phyloP scores from a whole-genome alignment of 2,797 vertebrate species.

The Coranthus polyacanthus region DNA sequence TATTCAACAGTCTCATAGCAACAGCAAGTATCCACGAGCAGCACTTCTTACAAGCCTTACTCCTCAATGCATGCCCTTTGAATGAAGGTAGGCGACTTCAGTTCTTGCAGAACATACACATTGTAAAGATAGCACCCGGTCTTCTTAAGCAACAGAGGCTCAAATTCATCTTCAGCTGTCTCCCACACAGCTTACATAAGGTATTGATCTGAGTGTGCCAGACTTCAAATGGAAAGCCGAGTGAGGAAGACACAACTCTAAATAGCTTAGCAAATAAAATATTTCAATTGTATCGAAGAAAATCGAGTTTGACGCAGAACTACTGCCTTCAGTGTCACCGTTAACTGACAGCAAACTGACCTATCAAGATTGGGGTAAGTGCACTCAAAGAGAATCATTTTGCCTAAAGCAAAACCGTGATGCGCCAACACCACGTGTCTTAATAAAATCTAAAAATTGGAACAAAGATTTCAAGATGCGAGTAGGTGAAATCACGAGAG shows the following conservation, averaged over 20 bases:
- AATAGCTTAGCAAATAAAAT: conserved; percentile 46
- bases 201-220: conserved; percentile 69
- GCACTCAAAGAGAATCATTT: not conserved
- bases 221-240: conserved; percentile 66
- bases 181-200: conserved; percentile 80
- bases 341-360: conserved; percentile 12
- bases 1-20: conserved; percentile 75
- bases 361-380: too few relatives aligned
- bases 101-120: conserved; percentile 51
- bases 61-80: conserved; percentile 51
- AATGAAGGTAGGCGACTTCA: conserved; percentile 68
- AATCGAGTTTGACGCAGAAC: conserved; percentile 12
- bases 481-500: not conserved
- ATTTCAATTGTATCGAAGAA: conserved; percentile 31
- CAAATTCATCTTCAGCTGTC: conserved; percentile 65
- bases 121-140: conserved; percentile 69
- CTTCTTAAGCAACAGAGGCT: conserved; percentile 57
- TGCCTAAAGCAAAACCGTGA: too few relatives aligned
- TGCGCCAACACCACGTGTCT: not conserved
- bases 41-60: conserved; percentile 50
- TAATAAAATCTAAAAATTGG: not conserved
- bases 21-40: conserved; percentile 58
- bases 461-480: not conserved
- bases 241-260: conserved; percentile 54
- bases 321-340: not conserved